A percentile compares a stretch with the other conserved stretches of the same genome.
These are phyloP conservation scores for Pseudorasbora parva DNA, from an alignment of 2,113 vertebrate species.

Conservation along the genomic window DNA sequence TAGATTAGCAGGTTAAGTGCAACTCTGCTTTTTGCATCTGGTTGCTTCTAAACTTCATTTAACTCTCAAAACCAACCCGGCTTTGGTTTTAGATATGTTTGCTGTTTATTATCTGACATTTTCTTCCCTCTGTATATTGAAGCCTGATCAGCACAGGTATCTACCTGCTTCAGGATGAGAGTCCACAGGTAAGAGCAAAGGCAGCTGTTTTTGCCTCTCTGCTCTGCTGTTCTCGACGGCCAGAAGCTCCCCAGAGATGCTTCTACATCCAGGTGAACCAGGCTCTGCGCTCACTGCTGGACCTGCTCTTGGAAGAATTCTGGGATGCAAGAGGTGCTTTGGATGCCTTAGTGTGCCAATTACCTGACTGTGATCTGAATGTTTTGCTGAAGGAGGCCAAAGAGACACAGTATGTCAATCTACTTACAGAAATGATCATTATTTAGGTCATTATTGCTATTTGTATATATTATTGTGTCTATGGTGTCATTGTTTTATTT, in stretches of 20 bases:
- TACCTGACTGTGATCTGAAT: slow-evolving; percentile 75
- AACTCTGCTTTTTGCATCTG: background rate
- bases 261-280: slow-evolving; percentile 77
- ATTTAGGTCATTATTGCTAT: background rate
- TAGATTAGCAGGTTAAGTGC: background rate
- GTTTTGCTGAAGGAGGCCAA: slow-evolving; percentile 69
- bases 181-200: slow-evolving; percentile 75
- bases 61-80: background rate
- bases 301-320: slow-evolving; percentile 74
- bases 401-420: slow-evolving; percentile 68
- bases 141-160: slow-evolving; percentile 80
- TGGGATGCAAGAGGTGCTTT: slow-evolving; percentile 72
- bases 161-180: slow-evolving; percentile 86
- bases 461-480: background rate
- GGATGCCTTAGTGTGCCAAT: slow-evolving; percentile 74
- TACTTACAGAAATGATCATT: background rate
- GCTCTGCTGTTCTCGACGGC: slow-evolving; percentile 53
- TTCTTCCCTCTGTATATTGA: slow-evolving; percentile 18
- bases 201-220: slow-evolving; percentile 75
- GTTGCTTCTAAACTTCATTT: background rate
- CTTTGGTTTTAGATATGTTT: background rate
- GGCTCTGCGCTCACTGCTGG: slow-evolving; percentile 76
- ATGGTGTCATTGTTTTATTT: background rate
- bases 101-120: background rate
- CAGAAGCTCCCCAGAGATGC: slow-evolving; percentile 32